Conservation (phyloP, 2,888 invertebrate species). For the Plagodis dolabraria region DNA sequence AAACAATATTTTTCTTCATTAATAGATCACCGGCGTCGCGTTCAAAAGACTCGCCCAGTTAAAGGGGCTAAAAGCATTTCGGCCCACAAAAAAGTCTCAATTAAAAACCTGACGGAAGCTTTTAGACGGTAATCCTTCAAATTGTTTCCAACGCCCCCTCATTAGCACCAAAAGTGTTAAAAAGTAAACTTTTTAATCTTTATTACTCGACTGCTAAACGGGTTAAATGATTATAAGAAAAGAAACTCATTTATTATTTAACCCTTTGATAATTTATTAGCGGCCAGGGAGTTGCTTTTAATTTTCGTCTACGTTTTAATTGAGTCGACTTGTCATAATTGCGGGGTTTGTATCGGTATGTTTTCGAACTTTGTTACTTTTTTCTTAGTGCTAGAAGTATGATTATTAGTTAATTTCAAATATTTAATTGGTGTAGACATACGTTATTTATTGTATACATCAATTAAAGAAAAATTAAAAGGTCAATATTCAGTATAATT, state of each 20-base stretch:
- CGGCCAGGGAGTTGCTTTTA: slow-evolving; percentile 67
- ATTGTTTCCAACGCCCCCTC: slow-evolving; percentile 85
- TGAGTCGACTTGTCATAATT: slow-evolving; percentile 68
- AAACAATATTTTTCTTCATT: slow-evolving; percentile 73
- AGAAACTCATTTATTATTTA: slow-evolving; percentile 75
- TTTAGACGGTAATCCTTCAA: slow-evolving; percentile 85
- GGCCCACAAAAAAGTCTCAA: slow-evolving; percentile 83
- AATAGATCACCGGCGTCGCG: slow-evolving; percentile 75
- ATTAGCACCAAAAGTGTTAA: slow-evolving; percentile 85
- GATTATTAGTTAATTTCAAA: slow-evolving; percentile 13
- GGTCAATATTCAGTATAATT: too few relatives aligned
- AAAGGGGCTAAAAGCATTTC: slow-evolving; percentile 83
- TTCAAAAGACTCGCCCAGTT: slow-evolving; percentile 71
- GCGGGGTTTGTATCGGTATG: slow-evolving; percentile 60
- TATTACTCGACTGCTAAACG: slow-evolving; percentile 83
- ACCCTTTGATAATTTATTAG: slow-evolving; percentile 78
- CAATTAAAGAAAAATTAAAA: background rate
- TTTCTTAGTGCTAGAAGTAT: slow-evolving; percentile 22
- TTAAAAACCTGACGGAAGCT: slow-evolving; percentile 85
- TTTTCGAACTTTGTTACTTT: slow-evolving; percentile 38
- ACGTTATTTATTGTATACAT: too few relatives aligned
- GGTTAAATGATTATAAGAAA: slow-evolving; percentile 82
- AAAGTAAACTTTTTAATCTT: slow-evolving; percentile 85
- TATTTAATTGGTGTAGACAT: background rate
- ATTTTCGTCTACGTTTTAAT: slow-evolving; percentile 71